Evolutionary conservation across 2,113 vertebrate species (phyloP), one percentile per base, ranked within the genome.

Genomic region (Carollia perspicillata): DNA sequence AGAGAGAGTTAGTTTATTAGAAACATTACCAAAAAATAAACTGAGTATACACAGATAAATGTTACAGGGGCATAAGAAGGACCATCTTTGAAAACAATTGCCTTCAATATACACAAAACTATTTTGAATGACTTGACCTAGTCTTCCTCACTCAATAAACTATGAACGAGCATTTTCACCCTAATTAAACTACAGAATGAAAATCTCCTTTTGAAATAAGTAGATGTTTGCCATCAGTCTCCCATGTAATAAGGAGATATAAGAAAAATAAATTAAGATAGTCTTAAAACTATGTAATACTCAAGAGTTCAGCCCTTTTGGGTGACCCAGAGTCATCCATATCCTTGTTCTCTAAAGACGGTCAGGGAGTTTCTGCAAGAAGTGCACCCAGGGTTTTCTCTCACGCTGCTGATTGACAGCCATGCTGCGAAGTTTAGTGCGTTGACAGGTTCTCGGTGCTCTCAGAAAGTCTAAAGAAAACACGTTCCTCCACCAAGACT

Each of bases 21-120:
- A 91, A 93, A 12, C 74, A 93, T 40, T 85, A 90, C 28, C 74
- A 60, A 95, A 69, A 93, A 90, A 93, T 33, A 79, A 91, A 74
- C 16, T 7, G 49, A 53, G 74, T 0, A 28, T 49, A 74, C 35
- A 16, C 8, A 58, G 14, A 30, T 23, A 55, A 51, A 8, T 17
- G 17, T 13, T 44, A 33, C 16, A 51, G 47, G 74, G 8, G 80
- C 40, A 68, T 8, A 63, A 53, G 30, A 40, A 90, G 4, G 35
- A 58, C 5, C 37, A n/a, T 55, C 33, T 91, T 23, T 69, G 72
- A 71, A 93, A 93, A 85, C 16, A 69, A 42, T 16, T 44, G 55
- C 18, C 5, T 80, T 81, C 40, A 30, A 63, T 18, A 83, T 26
- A 44, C 20, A 63, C 17, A 69, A 47, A 84, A 68, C 79, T 88